A percentile compares a stretch with the other conserved stretches of the same genome.
Evolutionary conservation across 2,113 vertebrate genomes (phyloP).

Genomic region (Tyrannus savana): DNA sequence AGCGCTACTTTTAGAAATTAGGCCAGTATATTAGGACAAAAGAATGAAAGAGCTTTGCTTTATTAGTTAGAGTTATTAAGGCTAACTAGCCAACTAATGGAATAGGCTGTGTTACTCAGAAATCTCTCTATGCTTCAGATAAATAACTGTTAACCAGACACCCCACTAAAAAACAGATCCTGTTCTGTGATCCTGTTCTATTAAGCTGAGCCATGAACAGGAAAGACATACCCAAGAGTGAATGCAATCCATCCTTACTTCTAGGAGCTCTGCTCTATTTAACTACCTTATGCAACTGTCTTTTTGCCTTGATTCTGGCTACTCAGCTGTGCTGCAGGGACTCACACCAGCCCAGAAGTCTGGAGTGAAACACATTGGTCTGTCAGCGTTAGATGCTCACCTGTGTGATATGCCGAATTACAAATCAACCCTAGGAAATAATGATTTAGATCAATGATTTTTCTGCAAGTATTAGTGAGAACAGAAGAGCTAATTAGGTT

Average conservation of each 20-base stretch:
- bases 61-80: background rate
- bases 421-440: background rate
- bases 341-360: background rate
- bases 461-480: background rate
- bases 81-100: background rate
- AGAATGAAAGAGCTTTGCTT: background rate
- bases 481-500: background rate
- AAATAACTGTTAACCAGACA: background rate
- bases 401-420: rapidly evolving
- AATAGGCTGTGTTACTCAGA: background rate
- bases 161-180: background rate
- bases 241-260: background rate
- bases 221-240: background rate
- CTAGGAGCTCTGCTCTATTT: background rate
- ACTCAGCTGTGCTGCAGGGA: background rate
- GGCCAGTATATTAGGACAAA: background rate
- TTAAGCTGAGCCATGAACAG: background rate
- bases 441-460: background rate
- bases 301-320: background rate
- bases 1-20: background rate
- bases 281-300: background rate
- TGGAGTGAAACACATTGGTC: background rate
- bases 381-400: background rate
- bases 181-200: background rate
- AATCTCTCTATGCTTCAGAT: background rate